Base-by-base conservation (phyloP, 2,888 invertebrate genomes). In the Cryptocheilus praepositus region DNA sequence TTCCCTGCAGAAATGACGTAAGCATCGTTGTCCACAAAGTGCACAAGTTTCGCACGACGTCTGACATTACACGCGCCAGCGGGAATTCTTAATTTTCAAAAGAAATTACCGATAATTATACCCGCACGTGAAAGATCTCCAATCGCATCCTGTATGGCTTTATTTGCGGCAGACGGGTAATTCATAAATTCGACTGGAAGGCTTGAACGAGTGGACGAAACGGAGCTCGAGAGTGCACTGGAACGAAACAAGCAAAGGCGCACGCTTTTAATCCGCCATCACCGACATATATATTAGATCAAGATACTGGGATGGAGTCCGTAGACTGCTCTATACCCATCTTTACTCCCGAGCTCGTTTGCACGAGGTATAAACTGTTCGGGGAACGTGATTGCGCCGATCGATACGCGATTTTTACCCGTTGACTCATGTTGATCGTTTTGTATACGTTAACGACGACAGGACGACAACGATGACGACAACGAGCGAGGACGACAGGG, bases 321-420 rank as follows among this genome's bases (percentile, higher is more conserved):
- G 49, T 18, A 49, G 49, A 18, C 49, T 36, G 7, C 36, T 36
- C 36, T 36, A 49, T 49, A 25, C 45, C 46, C 44, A 18, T 58
- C 21, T 58, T 58, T 49, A 49, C 57, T 8, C 22, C 45, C 43
- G 57, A 62, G 52, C 73, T 76, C 67, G 63, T 77, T 77, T 63
- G 49, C 71, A 61, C 64, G 67, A 52, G 36, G 18, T 57, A 59
- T 71, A 78, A 77, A 79, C 67, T 73, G 72, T 76, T 76, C 76
- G 57, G 65, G 21, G 79, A 79, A 79, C 69, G 73, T 67, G 73
- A 57, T 66, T 63, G 61, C 51, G 53, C 51, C 65, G 67, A 67
- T 67, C 56, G 25, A 44, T 59, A 19, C 61, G 45, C 43, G 25
- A 53, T 51, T 64, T 70, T 68, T 60, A 28, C 11, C 13, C 22